Evolutionary conservation across 2,113 vertebrate species (phyloP).

Genomic region (Embiotoca jacksoni): DNA sequence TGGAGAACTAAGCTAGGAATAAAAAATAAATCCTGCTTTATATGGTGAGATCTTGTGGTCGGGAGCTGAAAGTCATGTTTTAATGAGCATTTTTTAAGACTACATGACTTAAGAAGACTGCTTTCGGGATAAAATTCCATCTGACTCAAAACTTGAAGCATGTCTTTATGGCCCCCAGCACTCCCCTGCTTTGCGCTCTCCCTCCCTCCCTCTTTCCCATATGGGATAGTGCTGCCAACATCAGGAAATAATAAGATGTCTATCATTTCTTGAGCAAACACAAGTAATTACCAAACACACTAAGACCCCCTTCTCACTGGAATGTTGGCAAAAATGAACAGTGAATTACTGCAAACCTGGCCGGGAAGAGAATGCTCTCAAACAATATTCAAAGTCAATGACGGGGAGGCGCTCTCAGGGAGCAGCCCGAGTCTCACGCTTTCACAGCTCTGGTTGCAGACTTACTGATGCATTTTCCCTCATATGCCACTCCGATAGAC

Average conservation of each 20-base stretch:
- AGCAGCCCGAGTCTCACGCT: constrained; percentile 26
- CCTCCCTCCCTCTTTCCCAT: constrained; percentile 69
- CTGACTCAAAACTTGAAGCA: constrained; percentile 67
- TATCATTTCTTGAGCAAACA: constrained; percentile 83
- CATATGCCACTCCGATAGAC: constrained; percentile 97
- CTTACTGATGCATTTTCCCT: constrained; percentile 98
- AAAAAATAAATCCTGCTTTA: constrained; percentile 43
- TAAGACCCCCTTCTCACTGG: constrained; percentile 73
- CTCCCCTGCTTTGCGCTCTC: constrained; percentile 60
- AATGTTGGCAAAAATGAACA: constrained; percentile 76
- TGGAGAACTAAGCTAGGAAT: constrained; percentile 20
- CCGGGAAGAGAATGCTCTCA: constrained; percentile 58
- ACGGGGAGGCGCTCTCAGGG: constrained; percentile 33
- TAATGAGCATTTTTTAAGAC: constrained; percentile 36
- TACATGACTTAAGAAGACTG: constrained; percentile 38
- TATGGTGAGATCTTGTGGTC: background rate
- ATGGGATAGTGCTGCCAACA: constrained; percentile 80
- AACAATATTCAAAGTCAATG: constrained; percentile 56
- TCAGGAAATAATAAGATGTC: constrained; percentile 86
- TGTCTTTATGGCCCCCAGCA: constrained; percentile 74
- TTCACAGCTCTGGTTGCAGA: constrained; percentile 64
- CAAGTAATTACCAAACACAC: constrained; percentile 77
- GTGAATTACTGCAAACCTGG: constrained; percentile 71
- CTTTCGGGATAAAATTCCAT: constrained; percentile 58
- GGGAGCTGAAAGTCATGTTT: constrained; percentile 26